Conservation (phyloP, 2,113 vertebrate species). For the Athene noctua region DNA sequence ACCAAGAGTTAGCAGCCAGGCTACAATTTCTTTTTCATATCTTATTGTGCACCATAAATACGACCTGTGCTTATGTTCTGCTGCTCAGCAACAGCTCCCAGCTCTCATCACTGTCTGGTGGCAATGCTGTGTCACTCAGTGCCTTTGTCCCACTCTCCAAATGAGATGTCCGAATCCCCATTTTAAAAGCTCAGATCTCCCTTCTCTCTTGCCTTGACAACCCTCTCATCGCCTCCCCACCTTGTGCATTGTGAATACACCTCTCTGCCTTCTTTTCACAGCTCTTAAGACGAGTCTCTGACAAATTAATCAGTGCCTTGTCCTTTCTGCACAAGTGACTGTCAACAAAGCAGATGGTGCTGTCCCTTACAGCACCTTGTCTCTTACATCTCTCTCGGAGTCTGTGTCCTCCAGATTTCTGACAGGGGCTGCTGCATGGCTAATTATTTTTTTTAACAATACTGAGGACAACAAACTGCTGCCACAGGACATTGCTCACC, state of each 20-base stretch:
- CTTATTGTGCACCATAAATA: background rate
- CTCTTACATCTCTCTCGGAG: background rate
- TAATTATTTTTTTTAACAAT: background rate
- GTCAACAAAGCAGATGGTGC: conserved; percentile 53
- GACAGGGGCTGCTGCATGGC: background rate
- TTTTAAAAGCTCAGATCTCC: background rate
- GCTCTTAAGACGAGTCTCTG: background rate
- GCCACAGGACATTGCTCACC: background rate
- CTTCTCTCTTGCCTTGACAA: background rate
- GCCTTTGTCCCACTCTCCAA: background rate
- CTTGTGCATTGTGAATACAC: background rate
- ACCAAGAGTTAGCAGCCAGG: background rate
- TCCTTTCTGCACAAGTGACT: conserved; percentile 15
- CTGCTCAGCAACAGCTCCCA: background rate
- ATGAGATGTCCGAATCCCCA: background rate
- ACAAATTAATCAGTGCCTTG: conserved; percentile 50
- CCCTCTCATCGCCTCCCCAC: background rate
- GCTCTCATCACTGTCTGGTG: background rate
- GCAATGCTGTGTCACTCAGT: background rate
- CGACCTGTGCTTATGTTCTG: background rate
- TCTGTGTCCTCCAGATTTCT: background rate
- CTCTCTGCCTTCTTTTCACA: background rate
- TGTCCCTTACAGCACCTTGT: background rate
- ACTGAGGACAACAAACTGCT: background rate
- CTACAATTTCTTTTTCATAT: background rate